These are phyloP conservation scores for Dryococelus australis DNA, from an alignment of 2,888 invertebrate genomes.

Conservation along the genomic window DNA sequence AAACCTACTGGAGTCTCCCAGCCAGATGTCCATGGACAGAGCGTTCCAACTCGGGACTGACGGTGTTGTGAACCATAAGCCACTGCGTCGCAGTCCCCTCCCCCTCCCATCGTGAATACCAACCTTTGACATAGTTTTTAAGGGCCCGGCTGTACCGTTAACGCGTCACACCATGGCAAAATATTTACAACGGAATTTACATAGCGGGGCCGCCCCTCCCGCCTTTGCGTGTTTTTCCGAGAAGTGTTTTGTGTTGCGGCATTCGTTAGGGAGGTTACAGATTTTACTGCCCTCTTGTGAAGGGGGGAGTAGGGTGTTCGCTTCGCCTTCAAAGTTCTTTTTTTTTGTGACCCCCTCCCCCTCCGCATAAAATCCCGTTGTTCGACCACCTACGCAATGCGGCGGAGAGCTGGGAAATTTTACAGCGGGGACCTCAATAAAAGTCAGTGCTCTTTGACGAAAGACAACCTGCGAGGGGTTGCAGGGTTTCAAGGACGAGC, in stretches of 20 bases:
- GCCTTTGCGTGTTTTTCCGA: not conserved
- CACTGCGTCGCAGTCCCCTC: not conserved
- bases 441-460: too few relatives aligned
- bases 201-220: not conserved
- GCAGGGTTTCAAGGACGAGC: not conserved
- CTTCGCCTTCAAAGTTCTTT: too few relatives aligned
- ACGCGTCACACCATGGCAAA: not conserved
- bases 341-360: too few relatives aligned
- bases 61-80: not conserved
- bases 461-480: too few relatives aligned
- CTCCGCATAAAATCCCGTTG: too few relatives aligned
- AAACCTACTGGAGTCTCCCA: not conserved
- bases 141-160: not conserved
- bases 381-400: too few relatives aligned
- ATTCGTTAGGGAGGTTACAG: not conserved
- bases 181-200: conserved; percentile 10
- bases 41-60: not conserved
- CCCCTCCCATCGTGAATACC: too few relatives aligned
- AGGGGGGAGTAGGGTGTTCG: not conserved
- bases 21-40: too few relatives aligned
- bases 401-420: too few relatives aligned
- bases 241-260: not conserved
- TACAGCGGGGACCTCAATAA: too few relatives aligned
- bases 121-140: not conserved
- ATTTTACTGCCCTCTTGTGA: not conserved